Evolutionary conservation across 2,113 vertebrate species (phyloP).

Genomic region (Chaenogobius annularis): DNA sequence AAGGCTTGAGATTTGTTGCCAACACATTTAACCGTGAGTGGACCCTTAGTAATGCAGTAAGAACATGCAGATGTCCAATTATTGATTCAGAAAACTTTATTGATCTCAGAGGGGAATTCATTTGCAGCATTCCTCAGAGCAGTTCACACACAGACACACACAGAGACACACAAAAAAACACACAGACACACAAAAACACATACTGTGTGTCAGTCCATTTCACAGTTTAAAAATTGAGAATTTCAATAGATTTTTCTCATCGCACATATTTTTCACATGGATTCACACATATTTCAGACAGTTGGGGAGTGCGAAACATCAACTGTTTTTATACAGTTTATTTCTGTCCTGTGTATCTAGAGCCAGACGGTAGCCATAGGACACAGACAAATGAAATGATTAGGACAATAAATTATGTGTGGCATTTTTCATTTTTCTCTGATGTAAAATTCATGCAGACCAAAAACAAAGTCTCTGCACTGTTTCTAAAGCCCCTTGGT

Average conservation of each 20-base stretch:
- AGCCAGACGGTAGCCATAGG: conserved; percentile 26
- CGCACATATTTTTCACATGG: neutral
- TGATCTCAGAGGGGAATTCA: too few relatives aligned
- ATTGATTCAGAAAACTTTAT: too few relatives aligned
- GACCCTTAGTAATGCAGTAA: neutral
- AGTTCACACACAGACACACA: too few relatives aligned
- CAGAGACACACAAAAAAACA: too few relatives aligned
- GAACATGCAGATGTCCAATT: neutral
- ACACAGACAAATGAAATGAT: conserved; percentile 37
- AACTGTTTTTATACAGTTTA: conserved; percentile 16
- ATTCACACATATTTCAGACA: neutral
- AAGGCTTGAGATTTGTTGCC: too few relatives aligned
- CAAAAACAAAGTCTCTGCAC: conserved; percentile 25
- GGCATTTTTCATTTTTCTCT: conserved; percentile 22
- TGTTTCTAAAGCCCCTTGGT: conserved; percentile 33
- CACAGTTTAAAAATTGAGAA: too few relatives aligned
- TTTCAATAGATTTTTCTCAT: neutral
- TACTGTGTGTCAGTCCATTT: too few relatives aligned
- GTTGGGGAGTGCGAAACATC: neutral
- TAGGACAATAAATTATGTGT: conserved; percentile 19
- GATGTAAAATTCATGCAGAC: conserved; percentile 26
- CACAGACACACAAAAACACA: too few relatives aligned
- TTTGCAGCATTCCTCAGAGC: too few relatives aligned
- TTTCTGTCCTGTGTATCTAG: conserved; percentile 16
- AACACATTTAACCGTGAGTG: neutral